Evolutionary conservation across 2,888 invertebrate species (phyloP).

Genomic region (Drosophila paranaensis): DNA sequence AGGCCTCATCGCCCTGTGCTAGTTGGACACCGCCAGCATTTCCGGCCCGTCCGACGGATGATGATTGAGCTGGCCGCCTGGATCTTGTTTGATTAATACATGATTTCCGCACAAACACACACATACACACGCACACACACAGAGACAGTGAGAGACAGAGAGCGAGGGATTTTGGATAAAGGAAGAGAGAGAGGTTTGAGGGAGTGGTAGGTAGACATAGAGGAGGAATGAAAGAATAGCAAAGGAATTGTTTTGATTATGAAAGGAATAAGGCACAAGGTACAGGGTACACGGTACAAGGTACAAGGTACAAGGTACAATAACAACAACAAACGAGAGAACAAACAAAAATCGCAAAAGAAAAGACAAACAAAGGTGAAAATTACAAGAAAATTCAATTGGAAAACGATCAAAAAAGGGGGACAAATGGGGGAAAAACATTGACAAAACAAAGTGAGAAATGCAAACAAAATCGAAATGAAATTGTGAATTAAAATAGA

Average conservation of each 20-base stretch:
- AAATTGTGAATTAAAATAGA: slow-evolving; percentile 8
- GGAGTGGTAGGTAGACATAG: background rate
- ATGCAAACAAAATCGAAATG: slow-evolving; percentile 4
- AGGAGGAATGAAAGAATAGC: background rate
- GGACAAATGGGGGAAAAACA: background rate
- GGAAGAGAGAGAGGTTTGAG: background rate
- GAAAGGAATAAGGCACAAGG: slow-evolving; percentile 7
- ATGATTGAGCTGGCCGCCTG: slow-evolving; percentile 85
- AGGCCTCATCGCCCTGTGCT: slow-evolving; percentile 90
- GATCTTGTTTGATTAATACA: slow-evolving; percentile 84
- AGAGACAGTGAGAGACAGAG: slow-evolving; percentile 15
- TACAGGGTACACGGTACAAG: slow-evolving; percentile 2
- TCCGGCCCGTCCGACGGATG: slow-evolving; percentile 79
- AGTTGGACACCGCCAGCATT: slow-evolving; percentile 84
- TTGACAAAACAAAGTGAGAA: slow-evolving; percentile 3
- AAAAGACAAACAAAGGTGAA: slow-evolving; percentile 10
- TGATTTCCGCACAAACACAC: slow-evolving; percentile 65
- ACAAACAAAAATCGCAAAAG: slow-evolving; percentile 24
- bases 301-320: slow-evolving; percentile 7
- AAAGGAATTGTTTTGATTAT: slow-evolving; percentile 18
- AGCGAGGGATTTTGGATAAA: slow-evolving; percentile 2
- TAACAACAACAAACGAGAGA: slow-evolving; percentile 32
- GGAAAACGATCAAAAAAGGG: background rate
- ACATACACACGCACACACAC: slow-evolving; percentile 45
- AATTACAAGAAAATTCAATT: slow-evolving; percentile 16